These are phyloP conservation scores for Amphiduros pacificus DNA, from an alignment of 2,888 invertebrate species.

Conservation along the genomic window DNA sequence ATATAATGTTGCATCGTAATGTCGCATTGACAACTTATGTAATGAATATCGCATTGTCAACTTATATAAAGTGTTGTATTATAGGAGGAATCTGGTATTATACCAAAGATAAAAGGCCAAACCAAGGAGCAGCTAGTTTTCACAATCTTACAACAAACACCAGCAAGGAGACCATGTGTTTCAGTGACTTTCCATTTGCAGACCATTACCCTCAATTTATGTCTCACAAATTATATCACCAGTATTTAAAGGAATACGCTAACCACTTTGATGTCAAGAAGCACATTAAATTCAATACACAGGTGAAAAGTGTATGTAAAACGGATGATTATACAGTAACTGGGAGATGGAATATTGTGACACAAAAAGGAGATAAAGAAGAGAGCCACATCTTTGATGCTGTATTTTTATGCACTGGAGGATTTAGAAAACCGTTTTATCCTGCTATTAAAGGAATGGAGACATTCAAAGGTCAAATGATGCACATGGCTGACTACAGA, in stretches of 20 bases:
- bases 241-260: slow-evolving; percentile 25
- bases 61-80: too few relatives aligned
- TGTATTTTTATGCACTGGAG: slow-evolving; percentile 51
- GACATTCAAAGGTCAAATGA: slow-evolving; percentile 42
- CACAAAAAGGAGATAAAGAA: too few relatives aligned
- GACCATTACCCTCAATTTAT: slow-evolving; percentile 52
- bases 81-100: too few relatives aligned
- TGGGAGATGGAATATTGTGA: slow-evolving; percentile 49
- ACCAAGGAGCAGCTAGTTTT: too few relatives aligned
- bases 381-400: slow-evolving; percentile 42
- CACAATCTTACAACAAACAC: too few relatives aligned
- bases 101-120: too few relatives aligned
- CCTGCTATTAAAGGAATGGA: slow-evolving; percentile 40
- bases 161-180: slow-evolving; percentile 51
- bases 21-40: too few relatives aligned
- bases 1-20: too few relatives aligned
- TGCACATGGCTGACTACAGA: slow-evolving; percentile 50
- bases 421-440: slow-evolving; percentile 31
- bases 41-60: too few relatives aligned
- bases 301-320: slow-evolving; percentile 33
- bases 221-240: too few relatives aligned
- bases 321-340: slow-evolving; percentile 39
- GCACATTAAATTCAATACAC: slow-evolving; percentile 45
- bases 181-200: slow-evolving; percentile 57
- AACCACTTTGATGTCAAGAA: slow-evolving; percentile 45